Conservation (phyloP, 2,888 invertebrate genomes). For the Andrena bicolor region DNA sequence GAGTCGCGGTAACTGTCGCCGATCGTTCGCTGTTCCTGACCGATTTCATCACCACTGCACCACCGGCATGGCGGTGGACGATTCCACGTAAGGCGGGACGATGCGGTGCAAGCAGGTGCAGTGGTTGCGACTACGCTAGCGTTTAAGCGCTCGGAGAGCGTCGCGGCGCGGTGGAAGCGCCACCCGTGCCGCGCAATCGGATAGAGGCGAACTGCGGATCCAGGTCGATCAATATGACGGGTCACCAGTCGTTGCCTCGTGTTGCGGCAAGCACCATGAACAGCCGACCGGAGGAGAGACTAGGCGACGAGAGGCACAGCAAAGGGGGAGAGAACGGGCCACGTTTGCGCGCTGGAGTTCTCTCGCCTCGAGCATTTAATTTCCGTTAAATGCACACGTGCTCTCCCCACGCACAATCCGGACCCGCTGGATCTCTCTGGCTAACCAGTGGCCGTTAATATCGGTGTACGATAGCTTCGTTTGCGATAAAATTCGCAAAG, state of each 20-base stretch:
- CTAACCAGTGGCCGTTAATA: too few species aligned
- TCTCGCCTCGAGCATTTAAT: neutral
- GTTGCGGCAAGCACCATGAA: conserved; percentile 59
- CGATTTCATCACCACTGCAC: conserved; percentile 34
- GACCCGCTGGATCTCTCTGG: neutral
- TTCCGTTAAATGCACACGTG: conserved; percentile 5
- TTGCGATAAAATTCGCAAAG: too few species aligned
- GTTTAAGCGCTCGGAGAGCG: conserved; percentile 44
- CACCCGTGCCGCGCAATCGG: conserved; percentile 63
- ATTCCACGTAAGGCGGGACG: conserved; percentile 41
- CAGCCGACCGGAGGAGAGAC: neutral
- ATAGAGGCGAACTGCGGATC: conserved; percentile 62
- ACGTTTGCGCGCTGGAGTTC: conserved; percentile 42
- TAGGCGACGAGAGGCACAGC: neutral
- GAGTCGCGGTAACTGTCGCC: conserved; percentile 15
- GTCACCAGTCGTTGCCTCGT: conserved; percentile 59
- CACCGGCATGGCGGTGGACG: conserved; percentile 45
- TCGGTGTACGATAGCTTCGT: too few species aligned
- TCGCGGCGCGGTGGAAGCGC: conserved; percentile 45
- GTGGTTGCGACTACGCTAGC: conserved; percentile 59
- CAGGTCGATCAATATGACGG: conserved; percentile 74
- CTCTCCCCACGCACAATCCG: neutral
- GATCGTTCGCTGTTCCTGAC: conserved; percentile 2
- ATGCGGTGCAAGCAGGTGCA: conserved; percentile 41
- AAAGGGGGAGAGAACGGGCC: neutral